phyloP scores from a whole-genome alignment of 2,888 invertebrate genomes.

The Argynnis bischoffii region DNA sequence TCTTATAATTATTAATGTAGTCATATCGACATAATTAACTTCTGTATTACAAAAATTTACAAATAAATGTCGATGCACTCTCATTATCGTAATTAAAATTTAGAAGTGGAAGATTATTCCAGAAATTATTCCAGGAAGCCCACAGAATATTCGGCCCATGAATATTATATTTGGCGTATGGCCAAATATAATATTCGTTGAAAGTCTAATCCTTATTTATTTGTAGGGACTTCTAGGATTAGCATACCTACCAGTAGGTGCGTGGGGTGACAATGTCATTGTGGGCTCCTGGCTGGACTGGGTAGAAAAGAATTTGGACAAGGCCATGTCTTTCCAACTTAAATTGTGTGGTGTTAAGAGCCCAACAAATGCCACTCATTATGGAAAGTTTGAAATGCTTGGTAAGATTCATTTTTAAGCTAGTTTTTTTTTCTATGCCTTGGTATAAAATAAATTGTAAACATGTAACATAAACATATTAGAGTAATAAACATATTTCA shows the following conservation, averaged over 20 bases:
- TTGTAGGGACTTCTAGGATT: slow-evolving; percentile 83
- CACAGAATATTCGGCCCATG: too few relatives aligned
- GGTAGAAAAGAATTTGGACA: slow-evolving; percentile 55
- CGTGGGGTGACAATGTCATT: slow-evolving; percentile 62
- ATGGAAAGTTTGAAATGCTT: slow-evolving; percentile 75
- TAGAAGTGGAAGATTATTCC: too few relatives aligned
- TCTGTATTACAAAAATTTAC: neutral
- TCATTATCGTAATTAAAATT: too few relatives aligned
- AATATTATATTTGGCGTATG: too few relatives aligned
- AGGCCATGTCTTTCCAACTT: slow-evolving; percentile 77
- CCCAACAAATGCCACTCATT: slow-evolving; percentile 65
- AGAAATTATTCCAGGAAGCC: too few relatives aligned
- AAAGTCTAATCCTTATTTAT: neutral
- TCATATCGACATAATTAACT: neutral
- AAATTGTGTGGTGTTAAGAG: slow-evolving; percentile 80
- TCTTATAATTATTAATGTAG: neutral
- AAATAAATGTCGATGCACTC: neutral
- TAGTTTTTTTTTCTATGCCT: too few relatives aligned
- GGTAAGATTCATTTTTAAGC: slow-evolving; percentile 53
- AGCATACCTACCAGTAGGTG: slow-evolving; percentile 77
- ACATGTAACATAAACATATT: too few relatives aligned
- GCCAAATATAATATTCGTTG: too few relatives aligned
- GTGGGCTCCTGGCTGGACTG: slow-evolving; percentile 75
- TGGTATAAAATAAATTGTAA: too few relatives aligned
- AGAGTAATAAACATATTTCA: too few relatives aligned